Percentiles rank a stretch among this genome's conserved stretches.
phyloP scores from a whole-genome alignment of 2,888 invertebrate species.

The Idaea biselata region DNA sequence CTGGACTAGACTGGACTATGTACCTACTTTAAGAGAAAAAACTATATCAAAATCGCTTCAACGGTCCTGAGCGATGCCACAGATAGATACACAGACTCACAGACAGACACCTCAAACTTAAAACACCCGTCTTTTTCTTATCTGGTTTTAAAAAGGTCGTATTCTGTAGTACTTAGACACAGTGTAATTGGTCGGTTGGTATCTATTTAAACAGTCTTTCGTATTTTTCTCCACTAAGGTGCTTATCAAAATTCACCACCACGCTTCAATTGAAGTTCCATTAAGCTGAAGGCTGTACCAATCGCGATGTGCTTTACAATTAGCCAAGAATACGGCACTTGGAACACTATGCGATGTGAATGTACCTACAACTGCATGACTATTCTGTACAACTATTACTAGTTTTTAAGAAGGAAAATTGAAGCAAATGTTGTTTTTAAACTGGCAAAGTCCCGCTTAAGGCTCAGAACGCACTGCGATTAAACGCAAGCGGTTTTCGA shows the following conservation, averaged over 20 bases:
- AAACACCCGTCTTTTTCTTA: too few species aligned
- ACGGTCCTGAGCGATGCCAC: too few species aligned
- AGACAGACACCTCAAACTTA: too few species aligned
- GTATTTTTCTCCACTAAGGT: not conserved
- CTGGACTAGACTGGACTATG: too few species aligned
- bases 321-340: conserved; percentile 39
- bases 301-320: conserved; percentile 43
- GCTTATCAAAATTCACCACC: not conserved
- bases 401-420: not conserved
- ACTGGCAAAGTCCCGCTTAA: too few species aligned
- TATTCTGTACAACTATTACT: conserved; percentile 25
- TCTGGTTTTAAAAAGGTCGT: too few species aligned
- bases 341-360: conserved; percentile 29
- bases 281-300: conserved; percentile 4
- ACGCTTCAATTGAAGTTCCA: not conserved
- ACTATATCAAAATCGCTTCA: too few species aligned
- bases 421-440: not conserved
- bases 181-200: not conserved
- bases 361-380: conserved; percentile 22
- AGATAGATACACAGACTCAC: too few species aligned
- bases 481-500: too few species aligned
- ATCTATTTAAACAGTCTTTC: not conserved
- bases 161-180: not conserved
- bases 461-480: too few species aligned
- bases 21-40: too few species aligned